Percentiles rank a stretch among this genome's conserved stretches.
Evolutionary conservation across 2,113 vertebrate species (phyloP).

Genomic region (Siniperca chuatsi): DNA sequence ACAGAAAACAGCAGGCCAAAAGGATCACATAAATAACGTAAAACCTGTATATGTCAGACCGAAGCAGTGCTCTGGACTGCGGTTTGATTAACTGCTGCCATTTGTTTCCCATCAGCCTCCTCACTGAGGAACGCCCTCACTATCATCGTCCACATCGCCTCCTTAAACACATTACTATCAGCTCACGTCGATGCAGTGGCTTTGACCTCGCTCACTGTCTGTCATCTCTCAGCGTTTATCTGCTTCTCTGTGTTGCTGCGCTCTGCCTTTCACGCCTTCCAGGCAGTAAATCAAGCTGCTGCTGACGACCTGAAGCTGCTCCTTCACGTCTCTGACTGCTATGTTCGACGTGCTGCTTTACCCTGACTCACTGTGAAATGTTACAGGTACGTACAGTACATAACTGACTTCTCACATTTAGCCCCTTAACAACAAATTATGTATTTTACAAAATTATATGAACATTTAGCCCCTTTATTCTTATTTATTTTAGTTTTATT

Average conservation of each 20-base stretch:
- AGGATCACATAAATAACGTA: too few relatives aligned
- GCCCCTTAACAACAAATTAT: too few relatives aligned
- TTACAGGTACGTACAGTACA: not conserved
- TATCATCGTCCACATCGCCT: not conserved
- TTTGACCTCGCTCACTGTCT: not conserved
- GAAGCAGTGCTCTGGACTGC: not conserved
- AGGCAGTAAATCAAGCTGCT: not conserved
- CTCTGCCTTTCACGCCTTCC: not conserved
- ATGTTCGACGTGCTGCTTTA: too few relatives aligned
- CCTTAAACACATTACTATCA: not conserved
- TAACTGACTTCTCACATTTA: too few relatives aligned
- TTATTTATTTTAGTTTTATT: too few relatives aligned
- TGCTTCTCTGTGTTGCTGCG: too few relatives aligned
- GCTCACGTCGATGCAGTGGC: not conserved
- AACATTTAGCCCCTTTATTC: too few relatives aligned
- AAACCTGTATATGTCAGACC: too few relatives aligned
- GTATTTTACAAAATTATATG: too few relatives aligned
- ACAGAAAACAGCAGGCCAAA: too few relatives aligned
- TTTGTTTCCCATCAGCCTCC: slow-evolving; percentile 20
- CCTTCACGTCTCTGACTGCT: not conserved
- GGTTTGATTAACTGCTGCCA: not conserved
- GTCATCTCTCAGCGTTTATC: not conserved
- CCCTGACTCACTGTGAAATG: not conserved
- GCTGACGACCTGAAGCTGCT: not conserved
- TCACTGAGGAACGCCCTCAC: not conserved